Percentiles rank a stretch among this genome's conserved stretches.
Conservation (phyloP, 2,888 invertebrate species). For the Phalangium opilio region DNA sequence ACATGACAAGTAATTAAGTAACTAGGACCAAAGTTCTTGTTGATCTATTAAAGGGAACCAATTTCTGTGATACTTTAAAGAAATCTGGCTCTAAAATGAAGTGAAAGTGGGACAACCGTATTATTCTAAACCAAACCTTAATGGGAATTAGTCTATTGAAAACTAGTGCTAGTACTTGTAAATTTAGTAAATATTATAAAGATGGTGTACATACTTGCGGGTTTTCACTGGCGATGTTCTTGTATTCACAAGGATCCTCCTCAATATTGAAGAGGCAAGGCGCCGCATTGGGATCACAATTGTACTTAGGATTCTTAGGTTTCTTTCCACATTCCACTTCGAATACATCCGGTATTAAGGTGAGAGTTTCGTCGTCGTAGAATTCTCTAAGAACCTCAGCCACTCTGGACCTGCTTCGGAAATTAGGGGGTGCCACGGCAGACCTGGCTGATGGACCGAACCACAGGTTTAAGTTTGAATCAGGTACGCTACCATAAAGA, state of each 20-base stretch:
- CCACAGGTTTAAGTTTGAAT: slow-evolving; percentile 58
- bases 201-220: slow-evolving; percentile 10
- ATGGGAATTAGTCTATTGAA: too few species aligned
- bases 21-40: too few species aligned
- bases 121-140: too few species aligned
- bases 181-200: too few species aligned
- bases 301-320: slow-evolving; percentile 15
- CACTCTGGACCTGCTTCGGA: not conserved
- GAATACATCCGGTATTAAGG: not conserved
- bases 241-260: slow-evolving; percentile 66
- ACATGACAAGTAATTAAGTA: too few species aligned
- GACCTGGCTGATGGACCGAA: slow-evolving; percentile 27
- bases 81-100: too few species aligned
- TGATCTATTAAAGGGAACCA: too few species aligned
- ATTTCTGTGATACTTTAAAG: too few species aligned
- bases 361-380: not conserved
- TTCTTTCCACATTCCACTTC: slow-evolving; percentile 11
- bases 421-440: slow-evolving; percentile 9
- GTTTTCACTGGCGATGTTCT: slow-evolving; percentile 10
- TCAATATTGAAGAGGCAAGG: slow-evolving; percentile 68
- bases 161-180: too few species aligned
- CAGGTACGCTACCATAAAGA: slow-evolving; percentile 20
- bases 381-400: too few species aligned
- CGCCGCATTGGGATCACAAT: slow-evolving; percentile 46
- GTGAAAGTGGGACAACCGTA: too few species aligned